A percentile compares a stretch with the other conserved stretches of the same genome.
Conservation (phyloP, 2,888 invertebrate genomes). For the Dicyrtomina minuta region DNA sequence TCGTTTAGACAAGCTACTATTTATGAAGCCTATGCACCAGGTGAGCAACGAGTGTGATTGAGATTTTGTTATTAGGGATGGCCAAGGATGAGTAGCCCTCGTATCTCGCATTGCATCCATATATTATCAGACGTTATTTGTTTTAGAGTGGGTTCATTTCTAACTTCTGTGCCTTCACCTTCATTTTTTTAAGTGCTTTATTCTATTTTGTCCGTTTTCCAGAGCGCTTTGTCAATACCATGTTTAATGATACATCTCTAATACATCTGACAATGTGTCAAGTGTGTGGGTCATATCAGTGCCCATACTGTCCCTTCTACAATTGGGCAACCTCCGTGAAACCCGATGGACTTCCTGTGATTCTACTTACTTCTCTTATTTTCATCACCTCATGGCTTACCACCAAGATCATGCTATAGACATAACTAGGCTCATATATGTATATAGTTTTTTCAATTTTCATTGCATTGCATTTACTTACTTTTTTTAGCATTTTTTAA, state of each 20-base stretch:
- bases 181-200: background rate
- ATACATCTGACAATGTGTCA: constrained; percentile 59
- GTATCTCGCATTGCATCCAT: background rate
- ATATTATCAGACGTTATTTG: background rate
- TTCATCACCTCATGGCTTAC: too few species aligned
- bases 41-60: too few species aligned
- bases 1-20: constrained; percentile 60
- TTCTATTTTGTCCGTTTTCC: constrained; percentile 40
- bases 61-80: too few species aligned
- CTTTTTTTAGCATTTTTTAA: too few species aligned
- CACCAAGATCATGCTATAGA: too few species aligned
- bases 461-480: too few species aligned
- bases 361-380: background rate
- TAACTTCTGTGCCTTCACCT: background rate
- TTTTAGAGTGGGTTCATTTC: background rate
- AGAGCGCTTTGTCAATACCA: constrained; percentile 56
- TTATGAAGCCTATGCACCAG: constrained; percentile 62
- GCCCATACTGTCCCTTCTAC: constrained; percentile 59
- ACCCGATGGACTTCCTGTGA: background rate
- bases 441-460: too few species aligned
- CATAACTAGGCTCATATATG: too few species aligned
- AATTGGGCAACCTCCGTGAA: constrained; percentile 33
- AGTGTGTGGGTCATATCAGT: constrained; percentile 61
- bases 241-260: constrained; percentile 56
- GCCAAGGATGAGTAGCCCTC: too few species aligned